Evolutionary conservation across 2,888 invertebrate genomes (phyloP).

Genomic region (Cancer borealis): DNA sequence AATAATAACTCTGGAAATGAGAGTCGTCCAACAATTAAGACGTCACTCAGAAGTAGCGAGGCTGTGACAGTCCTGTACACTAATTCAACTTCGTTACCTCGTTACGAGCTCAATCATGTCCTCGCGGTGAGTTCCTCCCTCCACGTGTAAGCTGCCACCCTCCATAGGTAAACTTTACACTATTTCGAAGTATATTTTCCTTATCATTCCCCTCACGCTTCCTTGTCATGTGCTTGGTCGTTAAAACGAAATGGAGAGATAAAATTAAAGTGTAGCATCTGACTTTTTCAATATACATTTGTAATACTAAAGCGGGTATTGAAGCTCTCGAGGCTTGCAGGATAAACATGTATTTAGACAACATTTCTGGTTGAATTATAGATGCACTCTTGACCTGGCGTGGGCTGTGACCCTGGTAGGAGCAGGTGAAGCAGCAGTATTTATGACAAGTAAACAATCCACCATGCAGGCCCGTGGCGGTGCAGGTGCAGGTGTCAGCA

Average conservation of each 20-base stretch:
- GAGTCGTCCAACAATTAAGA: not conserved
- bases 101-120: not conserved
- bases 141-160: not conserved
- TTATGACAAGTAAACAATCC: not conserved
- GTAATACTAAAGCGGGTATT: not conserved
- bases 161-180: not conserved
- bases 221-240: not conserved
- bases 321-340: not conserved
- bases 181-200: not conserved
- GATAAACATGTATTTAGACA: not conserved
- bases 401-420: not conserved
- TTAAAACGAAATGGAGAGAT: not conserved
- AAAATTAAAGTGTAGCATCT: not conserved
- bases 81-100: not conserved
- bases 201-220: not conserved
- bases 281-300: not conserved
- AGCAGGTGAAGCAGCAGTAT: not conserved
- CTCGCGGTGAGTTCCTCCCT: not conserved
- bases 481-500: conserved; percentile 5
- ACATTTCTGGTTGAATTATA: not conserved
- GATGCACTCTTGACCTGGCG: not conserved
- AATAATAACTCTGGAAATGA: not conserved
- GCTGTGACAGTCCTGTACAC: not conserved
- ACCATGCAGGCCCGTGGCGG: not conserved
- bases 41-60: not conserved